Evolutionary conservation across 1,140 invertebrate species (phyloP), one percentile per base, ranked within the genome.

Genomic region (Panulirus ornatus): DNA sequence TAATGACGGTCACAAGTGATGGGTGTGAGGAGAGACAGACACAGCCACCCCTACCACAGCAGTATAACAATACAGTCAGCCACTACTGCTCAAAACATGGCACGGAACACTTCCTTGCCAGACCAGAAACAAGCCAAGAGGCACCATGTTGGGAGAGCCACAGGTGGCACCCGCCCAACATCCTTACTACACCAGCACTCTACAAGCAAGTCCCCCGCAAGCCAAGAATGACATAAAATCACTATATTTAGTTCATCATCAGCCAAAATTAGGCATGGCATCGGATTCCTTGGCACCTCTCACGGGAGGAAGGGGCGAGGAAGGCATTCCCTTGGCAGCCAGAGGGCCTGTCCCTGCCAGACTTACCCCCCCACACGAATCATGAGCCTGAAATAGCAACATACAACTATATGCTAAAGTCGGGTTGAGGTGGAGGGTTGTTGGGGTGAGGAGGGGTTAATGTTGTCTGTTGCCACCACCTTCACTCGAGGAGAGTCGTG

Each of bases 341-440:
- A n/a, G n/a, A 1, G 14, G 51, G 54, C 44, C 6, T 0, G 1
- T 5, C n/a, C 9, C 42, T 40, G 22, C 54, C 34, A n/a, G n/a
- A n/a, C n/a, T n/a, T n/a, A n/a, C n/a, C n/a, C n/a, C n/a, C n/a
- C n/a, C n/a, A n/a, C 27, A 38, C 27, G 19, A 22, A 83, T 58
- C 51, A 58, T 66, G 9, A 11, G n/a, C 54, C 79, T n/a, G 30
- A 83, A 83, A 83, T 83, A 83, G 79, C 38, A 27, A 63, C 79
- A 66, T 54, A 83, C 54, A 66, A 22, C 36, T 22, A 1, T 8
- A 27, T n/a, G 51, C 51, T 40, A 82, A 63, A 63, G 14, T 27
- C 36, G 2, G 34, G 36, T 79, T n/a, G n/a, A n/a, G n/a, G n/a
- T n/a, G n/a, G n/a, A n/a, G n/a, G n/a, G n/a, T n/a, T n/a, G n/a